Percentiles rank a stretch among this genome's conserved stretches.
Conservation (phyloP, 2,797 vertebrate genomes). For the Percopsis omiscomaycus region DNA sequence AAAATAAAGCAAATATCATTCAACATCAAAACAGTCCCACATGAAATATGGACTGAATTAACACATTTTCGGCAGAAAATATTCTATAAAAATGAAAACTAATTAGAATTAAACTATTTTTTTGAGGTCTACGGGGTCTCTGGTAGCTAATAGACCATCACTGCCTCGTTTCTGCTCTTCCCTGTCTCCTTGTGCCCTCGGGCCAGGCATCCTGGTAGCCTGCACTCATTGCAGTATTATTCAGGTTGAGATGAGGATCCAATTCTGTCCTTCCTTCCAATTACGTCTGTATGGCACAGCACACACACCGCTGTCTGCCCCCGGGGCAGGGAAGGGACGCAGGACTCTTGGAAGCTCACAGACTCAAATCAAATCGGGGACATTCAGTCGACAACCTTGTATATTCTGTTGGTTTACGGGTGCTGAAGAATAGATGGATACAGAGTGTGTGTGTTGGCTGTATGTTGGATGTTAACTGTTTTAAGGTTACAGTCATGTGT, state of each 20-base stretch:
- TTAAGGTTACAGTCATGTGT: no score
- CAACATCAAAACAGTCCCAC: no score
- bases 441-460: no score
- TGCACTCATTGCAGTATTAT: constrained; percentile 41
- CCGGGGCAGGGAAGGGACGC: constrained; percentile 6
- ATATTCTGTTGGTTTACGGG: no score
- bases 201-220: constrained; percentile 24
- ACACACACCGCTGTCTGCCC: constrained; percentile 6
- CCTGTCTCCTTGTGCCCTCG: constrained; percentile 12
- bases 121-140: not conserved
- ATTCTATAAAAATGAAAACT: no score
- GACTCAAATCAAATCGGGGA: constrained; percentile 16
- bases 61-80: no score
- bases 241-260: constrained; percentile 36
- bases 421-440: no score
- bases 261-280: constrained; percentile 43
- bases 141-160: not conserved
- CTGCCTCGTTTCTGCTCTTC: constrained; percentile 6
- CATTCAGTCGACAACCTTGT: no score
- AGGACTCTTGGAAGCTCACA: constrained; percentile 15
- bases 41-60: no score
- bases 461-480: no score
- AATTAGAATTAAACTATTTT: no score
- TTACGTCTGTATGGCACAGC: constrained; percentile 35
- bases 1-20: no score